A percentile compares a stretch with the other conserved stretches of the same genome.
Conservation (phyloP, 2,888 invertebrate genomes). For the Orchesellides sinensis region DNA sequence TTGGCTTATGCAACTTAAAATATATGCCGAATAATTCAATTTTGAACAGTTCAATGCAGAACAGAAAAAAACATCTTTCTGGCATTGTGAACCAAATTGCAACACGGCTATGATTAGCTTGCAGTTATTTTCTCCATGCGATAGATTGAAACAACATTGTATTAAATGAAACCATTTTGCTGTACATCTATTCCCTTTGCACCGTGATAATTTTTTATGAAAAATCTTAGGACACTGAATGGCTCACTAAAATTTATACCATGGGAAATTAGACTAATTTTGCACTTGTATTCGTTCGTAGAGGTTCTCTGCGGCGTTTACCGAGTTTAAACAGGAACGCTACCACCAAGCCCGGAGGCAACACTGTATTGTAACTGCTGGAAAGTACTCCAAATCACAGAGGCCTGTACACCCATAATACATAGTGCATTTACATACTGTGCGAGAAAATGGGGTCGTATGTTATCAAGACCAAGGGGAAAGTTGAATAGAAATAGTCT, state of each 20-base stretch:
- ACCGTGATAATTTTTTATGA: too few relatives aligned
- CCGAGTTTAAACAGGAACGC: not conserved
- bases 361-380: not conserved
- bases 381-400: not conserved
- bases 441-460: conserved; percentile 53
- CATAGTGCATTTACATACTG: conserved; percentile 42
- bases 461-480: conserved; percentile 48
- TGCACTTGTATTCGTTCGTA: conserved; percentile 29
- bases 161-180: too few relatives aligned
- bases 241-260: conserved; percentile 22
- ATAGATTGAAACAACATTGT: too few relatives aligned
- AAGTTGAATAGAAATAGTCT: conserved; percentile 63
- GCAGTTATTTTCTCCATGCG: too few relatives aligned
- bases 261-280: conserved; percentile 48
- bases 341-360: not conserved
- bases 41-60: too few relatives aligned
- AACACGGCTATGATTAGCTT: too few relatives aligned
- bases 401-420: not conserved
- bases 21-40: too few relatives aligned
- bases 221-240: not conserved
- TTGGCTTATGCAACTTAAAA: too few relatives aligned
- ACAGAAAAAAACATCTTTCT: too few relatives aligned
- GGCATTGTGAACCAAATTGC: too few relatives aligned
- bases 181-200: too few relatives aligned
- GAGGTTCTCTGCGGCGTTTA: conserved; percentile 6